Percentiles rank a stretch among this genome's conserved stretches.
Evolutionary conservation across 2,113 vertebrate species (phyloP).

Genomic region (Ophiodon elongatus): DNA sequence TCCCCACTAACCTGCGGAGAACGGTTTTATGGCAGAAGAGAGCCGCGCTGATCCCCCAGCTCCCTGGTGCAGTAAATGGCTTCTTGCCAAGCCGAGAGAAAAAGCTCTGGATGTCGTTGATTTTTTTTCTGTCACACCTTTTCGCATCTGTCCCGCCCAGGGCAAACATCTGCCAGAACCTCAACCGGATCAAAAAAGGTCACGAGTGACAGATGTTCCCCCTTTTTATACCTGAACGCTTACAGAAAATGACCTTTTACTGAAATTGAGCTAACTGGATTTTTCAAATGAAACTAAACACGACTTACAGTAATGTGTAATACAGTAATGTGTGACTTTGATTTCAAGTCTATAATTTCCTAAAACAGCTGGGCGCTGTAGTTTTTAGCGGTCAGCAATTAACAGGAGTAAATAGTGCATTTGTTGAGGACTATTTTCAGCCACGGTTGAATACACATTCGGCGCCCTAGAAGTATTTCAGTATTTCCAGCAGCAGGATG

Average conservation of each 20-base stretch:
- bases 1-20: slow-evolving; percentile 67
- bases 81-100: slow-evolving; percentile 47
- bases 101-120: slow-evolving; percentile 49
- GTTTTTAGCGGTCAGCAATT: background rate
- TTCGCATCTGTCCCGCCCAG: slow-evolving; percentile 40
- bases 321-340: background rate
- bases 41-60: slow-evolving; percentile 44
- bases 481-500: background rate
- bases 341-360: background rate
- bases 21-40: slow-evolving; percentile 62
- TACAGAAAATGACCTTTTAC: slow-evolving; percentile 31
- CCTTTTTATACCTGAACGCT: slow-evolving; percentile 41
- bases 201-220: slow-evolving; percentile 37
- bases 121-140: slow-evolving; percentile 65
- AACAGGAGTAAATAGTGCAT: slow-evolving; percentile 8
- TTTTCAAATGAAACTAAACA: slow-evolving; percentile 23
- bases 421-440: slow-evolving; percentile 33
- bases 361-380: background rate
- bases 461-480: slow-evolving; percentile 7
- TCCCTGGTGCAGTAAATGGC: slow-evolving; percentile 72
- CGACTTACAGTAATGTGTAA: background rate
- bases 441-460: background rate
- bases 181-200: slow-evolving; percentile 42
- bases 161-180: slow-evolving; percentile 56
- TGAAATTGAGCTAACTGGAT: slow-evolving; percentile 14